A percentile compares a stretch with the other conserved stretches of the same genome.
These are phyloP conservation scores for Helicolenus hilgendorfi DNA, from an alignment of 2,797 vertebrate genomes.

Conservation along the genomic window DNA sequence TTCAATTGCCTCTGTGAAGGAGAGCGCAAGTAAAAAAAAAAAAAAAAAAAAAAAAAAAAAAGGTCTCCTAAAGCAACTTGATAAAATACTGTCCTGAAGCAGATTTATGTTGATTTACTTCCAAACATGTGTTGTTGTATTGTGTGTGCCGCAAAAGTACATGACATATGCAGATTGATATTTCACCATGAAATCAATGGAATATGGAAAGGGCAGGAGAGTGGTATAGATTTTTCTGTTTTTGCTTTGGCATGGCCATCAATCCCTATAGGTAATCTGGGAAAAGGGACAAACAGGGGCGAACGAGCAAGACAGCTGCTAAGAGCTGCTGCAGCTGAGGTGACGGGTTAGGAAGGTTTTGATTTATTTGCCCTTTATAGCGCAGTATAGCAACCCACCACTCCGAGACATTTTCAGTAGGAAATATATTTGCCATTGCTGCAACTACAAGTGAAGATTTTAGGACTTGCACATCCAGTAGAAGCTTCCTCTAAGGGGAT, in stretches of 20 bases:
- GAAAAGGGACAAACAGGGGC: conserved; percentile 44
- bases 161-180: conserved; percentile 80
- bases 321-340: conserved; percentile 47
- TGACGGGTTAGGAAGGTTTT: conserved; percentile 17
- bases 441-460: conserved; percentile 23
- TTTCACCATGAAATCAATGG: conserved; percentile 79
- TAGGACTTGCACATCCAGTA: not conserved
- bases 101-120: conserved; percentile 59
- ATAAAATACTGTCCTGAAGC: conserved; percentile 40
- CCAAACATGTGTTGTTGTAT: conserved; percentile 35
- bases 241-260: conserved; percentile 77
- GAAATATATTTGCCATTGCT: conserved; percentile 13
- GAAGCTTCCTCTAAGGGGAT: conserved; percentile 9
- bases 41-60: not conserved
- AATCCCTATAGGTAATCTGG: conserved; percentile 75
- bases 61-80: not conserved
- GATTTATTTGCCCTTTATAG: conserved; percentile 54
- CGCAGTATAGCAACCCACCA: not conserved
- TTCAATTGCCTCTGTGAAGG: not conserved
- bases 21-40: not conserved
- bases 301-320: conserved; percentile 42
- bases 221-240: conserved; percentile 77
- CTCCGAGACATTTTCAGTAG: not conserved
- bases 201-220: conserved; percentile 71
- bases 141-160: conserved; percentile 41